These are phyloP conservation scores for Agrochola circellaris DNA, from an alignment of 2,888 invertebrate species.

Conservation along the genomic window DNA sequence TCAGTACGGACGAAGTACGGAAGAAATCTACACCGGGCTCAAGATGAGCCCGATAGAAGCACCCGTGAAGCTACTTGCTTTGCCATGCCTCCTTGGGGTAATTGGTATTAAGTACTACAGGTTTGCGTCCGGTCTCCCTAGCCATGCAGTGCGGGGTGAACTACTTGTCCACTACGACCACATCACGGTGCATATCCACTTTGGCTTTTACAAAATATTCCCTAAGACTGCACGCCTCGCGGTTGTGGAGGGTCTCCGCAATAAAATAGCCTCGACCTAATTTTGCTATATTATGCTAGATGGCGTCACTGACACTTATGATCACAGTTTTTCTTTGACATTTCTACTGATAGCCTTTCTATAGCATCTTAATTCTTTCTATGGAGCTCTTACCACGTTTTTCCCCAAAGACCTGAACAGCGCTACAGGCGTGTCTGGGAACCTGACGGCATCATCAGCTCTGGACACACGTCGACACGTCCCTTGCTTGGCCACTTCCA, in stretches of 20 bases:
- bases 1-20: too few relatives aligned
- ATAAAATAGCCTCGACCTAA: background rate
- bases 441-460: constrained; percentile 55
- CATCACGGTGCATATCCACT: background rate
- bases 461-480: constrained; percentile 67
- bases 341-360: background rate
- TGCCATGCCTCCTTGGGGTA: background rate
- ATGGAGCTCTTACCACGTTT: constrained; percentile 62
- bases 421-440: constrained; percentile 70
- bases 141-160: background rate
- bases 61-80: background rate
- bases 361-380: background rate
- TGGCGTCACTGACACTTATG: background rate
- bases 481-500: constrained; percentile 71
- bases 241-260: too few relatives aligned
- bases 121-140: background rate
- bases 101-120: background rate
- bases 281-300: background rate
- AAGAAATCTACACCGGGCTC: too few relatives aligned
- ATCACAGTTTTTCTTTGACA: background rate
- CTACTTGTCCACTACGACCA: background rate
- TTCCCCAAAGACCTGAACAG: constrained; percentile 66
- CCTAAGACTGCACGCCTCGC: background rate
- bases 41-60: too few relatives aligned
- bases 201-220: background rate